These are phyloP conservation scores for Axinella damicornis DNA, from an alignment of 37 sponge, comb jelly and placozoan genomes.

Conservation along the genomic window DNA sequence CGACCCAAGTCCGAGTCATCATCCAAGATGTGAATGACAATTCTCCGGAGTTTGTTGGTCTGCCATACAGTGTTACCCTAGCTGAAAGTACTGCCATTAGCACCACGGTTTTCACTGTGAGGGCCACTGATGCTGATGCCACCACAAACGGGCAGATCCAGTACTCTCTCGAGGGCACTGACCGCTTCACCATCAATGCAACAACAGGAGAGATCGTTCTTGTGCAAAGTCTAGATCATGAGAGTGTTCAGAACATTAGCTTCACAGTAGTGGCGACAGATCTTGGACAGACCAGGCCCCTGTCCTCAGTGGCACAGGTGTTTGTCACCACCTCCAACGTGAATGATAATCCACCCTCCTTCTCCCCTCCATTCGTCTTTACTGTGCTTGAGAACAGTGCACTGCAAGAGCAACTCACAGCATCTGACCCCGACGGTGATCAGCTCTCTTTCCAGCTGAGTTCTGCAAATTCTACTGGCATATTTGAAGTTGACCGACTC, in stretches of 20 bases:
- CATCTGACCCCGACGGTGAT: constrained; percentile 45
- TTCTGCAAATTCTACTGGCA: background rate
- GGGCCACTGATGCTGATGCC: constrained; percentile 59
- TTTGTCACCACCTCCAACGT: constrained; percentile 9
- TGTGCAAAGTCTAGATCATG: constrained; percentile 16
- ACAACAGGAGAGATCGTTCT: constrained; percentile 46
- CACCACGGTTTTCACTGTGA: constrained; percentile 12
- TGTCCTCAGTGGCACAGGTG: background rate
- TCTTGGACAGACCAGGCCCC: background rate
- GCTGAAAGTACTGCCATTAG: constrained; percentile 20
- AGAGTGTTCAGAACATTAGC: background rate
- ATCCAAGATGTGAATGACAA: constrained; percentile 59
- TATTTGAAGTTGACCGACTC: background rate
- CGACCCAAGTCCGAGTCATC: constrained; percentile 6
- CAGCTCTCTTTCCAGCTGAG: background rate
- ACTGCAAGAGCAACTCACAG: constrained; percentile 12
- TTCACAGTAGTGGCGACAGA: constrained; percentile 42
- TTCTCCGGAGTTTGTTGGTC: constrained; percentile 29
- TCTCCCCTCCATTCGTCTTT: constrained; percentile 7
- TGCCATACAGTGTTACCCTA: background rate
- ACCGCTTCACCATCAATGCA: constrained; percentile 23
- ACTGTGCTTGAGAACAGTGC: constrained; percentile 9
- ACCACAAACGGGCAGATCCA: constrained; percentile 25
- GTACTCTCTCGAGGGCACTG: constrained; percentile 19
- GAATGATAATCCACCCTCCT: constrained; percentile 54